Evolutionary conservation across 2,113 vertebrate species (phyloP).

Genomic region (Neogobius melanostomus): DNA sequence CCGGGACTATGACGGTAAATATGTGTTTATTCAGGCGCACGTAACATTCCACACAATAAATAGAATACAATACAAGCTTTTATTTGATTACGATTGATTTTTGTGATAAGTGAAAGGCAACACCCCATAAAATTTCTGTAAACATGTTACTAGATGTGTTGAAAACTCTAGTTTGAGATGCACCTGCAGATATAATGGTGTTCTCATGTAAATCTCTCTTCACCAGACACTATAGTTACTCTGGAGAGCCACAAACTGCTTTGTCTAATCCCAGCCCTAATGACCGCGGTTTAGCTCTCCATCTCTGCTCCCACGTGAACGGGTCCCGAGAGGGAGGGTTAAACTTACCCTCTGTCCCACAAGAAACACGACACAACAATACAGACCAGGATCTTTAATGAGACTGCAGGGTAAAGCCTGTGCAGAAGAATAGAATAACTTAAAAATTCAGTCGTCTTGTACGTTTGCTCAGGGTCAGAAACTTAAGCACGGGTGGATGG

Average conservation of each 20-base stretch:
- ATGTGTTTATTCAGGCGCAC: not conserved
- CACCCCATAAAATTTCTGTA: too few relatives aligned
- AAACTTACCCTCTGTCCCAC: constrained; percentile 58
- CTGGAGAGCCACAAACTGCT: constrained; percentile 29
- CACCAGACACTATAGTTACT: constrained; percentile 8
- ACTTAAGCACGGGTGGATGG: too few relatives aligned
- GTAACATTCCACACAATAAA: not conserved
- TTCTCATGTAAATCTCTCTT: not conserved
- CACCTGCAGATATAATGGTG: not conserved
- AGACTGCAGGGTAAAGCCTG: constrained; percentile 52
- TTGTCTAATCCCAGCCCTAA: constrained; percentile 64
- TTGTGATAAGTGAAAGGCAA: too few relatives aligned
- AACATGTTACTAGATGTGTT: too few relatives aligned
- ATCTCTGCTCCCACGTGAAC: constrained; percentile 34
- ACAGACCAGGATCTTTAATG: constrained; percentile 52
- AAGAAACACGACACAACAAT: constrained; percentile 39
- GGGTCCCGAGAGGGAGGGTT: constrained; percentile 37
- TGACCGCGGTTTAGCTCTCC: constrained; percentile 60
- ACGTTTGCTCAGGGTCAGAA: too few relatives aligned
- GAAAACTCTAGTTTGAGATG: not conserved
- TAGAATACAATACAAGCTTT: not conserved
- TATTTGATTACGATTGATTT: too few relatives aligned
- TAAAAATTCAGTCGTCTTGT: too few relatives aligned
- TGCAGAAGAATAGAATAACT: not conserved
- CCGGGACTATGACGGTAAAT: constrained; percentile 94